Percentiles rank a stretch among this genome's conserved stretches.
phyloP scores from a whole-genome alignment of 2,113 vertebrate species.

The Macquaria ambigua region DNA sequence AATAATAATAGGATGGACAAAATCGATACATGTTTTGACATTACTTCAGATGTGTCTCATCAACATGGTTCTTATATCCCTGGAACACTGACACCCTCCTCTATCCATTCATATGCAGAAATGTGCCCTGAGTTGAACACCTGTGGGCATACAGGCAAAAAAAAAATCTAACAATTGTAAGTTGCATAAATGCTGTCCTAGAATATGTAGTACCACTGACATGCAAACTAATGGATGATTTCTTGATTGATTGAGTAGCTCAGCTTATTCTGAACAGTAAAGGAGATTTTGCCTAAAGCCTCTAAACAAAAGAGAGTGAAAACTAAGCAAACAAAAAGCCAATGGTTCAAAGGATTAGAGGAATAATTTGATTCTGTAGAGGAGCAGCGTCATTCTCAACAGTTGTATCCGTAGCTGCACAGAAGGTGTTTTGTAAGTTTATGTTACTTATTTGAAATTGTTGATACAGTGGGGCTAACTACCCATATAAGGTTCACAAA shows the following conservation, averaged over 20 bases:
- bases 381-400: background rate
- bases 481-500: constrained; percentile 35
- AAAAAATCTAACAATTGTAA: background rate
- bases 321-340: background rate
- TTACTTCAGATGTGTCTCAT: no score
- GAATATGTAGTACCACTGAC: background rate
- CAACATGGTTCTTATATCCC: background rate
- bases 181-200: background rate
- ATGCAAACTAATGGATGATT: background rate
- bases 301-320: background rate
- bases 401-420: background rate
- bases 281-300: background rate
- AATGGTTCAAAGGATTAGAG: background rate
- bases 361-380: background rate
- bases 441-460: background rate
- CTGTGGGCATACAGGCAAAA: background rate
- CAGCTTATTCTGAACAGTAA: background rate
- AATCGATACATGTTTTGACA: no score
- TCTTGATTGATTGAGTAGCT: no score
- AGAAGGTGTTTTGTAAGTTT: background rate
- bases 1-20: no score
- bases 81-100: no score
- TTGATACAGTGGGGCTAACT: constrained; percentile 11
- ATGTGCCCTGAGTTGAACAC: background rate
- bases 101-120: no score